Conservation (phyloP, 2,888 invertebrate species). For the Tetrapedia diversipes region DNA sequence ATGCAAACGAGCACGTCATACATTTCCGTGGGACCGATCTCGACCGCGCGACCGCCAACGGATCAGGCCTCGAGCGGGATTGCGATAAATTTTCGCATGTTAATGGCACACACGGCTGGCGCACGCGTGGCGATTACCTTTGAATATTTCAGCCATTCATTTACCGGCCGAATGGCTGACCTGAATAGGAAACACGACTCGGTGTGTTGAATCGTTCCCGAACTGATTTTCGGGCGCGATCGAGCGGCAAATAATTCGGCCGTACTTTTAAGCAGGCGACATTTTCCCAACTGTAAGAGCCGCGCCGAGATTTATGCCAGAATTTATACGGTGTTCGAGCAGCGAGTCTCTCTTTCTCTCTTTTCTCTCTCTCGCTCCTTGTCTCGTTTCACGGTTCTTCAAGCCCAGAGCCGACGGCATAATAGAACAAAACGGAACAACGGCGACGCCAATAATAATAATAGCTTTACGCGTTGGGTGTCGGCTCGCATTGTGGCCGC, state of each 20-base stretch:
- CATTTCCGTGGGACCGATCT: conserved; percentile 18
- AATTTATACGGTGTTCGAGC: conserved; percentile 16
- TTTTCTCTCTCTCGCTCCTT: too few relatives aligned
- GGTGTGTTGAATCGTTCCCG: not conserved
- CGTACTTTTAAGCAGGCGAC: not conserved
- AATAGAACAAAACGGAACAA: conserved; percentile 51
- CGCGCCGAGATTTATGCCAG: not conserved
- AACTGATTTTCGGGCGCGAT: not conserved
- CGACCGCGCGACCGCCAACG: conserved; percentile 10
- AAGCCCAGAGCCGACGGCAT: conserved; percentile 7
- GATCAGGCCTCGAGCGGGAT: conserved; percentile 4
- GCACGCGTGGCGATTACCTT: conserved; percentile 50
- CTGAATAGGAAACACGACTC: conserved; percentile 20
- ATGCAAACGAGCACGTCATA: conserved; percentile 17
- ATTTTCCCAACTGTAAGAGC: not conserved
- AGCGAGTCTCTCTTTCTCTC: not conserved
- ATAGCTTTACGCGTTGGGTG: conserved; percentile 49
- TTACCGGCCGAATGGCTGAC: conserved; percentile 28
- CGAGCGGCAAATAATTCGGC: conserved; percentile 15
- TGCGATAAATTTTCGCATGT: conserved; percentile 49
- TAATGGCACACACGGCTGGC: conserved; percentile 33
- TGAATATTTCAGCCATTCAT: conserved; percentile 66
- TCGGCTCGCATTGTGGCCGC: conserved; percentile 30
- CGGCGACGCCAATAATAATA: conserved; percentile 49
- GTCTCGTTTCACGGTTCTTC: conserved; percentile 1